Evolutionary conservation across 2,113 vertebrate genomes (phyloP), one percentile per base, ranked within the genome.

Genomic region (Leucoraja erinaceus): DNA sequence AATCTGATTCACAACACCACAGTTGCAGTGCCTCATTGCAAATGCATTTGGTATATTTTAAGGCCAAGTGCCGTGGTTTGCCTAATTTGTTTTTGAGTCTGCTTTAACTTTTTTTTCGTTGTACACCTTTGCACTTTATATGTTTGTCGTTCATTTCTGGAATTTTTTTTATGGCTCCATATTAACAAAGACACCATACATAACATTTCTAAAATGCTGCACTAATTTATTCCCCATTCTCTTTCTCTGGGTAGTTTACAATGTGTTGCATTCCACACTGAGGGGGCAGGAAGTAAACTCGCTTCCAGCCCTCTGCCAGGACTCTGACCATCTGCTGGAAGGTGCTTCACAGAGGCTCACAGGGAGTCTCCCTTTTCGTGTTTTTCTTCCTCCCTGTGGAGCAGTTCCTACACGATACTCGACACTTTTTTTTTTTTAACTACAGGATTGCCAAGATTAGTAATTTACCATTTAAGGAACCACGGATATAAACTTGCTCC

Each of bases 121-220:
- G 31, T 20, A 63, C n/a, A 63, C 14, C 31, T 31, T 28, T 88
- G 83, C 59, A 63, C 14, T 1, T n/a, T 88, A 9, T 63, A 63
- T 31, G 59, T n/a, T 31, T 63, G 83, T 4, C 59, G 25, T 88
- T 88, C 83, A 63, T 14, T 31, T 63, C 28, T 18, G 20, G 83
- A 88, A 59, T 31, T 47, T 31, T 31, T 88, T 88, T 88, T 31
- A 86, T 31, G 59, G 61, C 56, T 66, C 28, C 83, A 31, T 28
- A 88, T 88, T 88, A 88, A 88, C 83, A 88, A 63, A 88, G 83
- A 63, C 63, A 16, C 83, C n/a, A 63, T 88, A 66, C 83, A 88
- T 63, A 63, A 86, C 28, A 31, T 63, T 66, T 66, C 59, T 88
- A 88, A 88, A 88, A 88, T 33, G 83, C 28, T 18, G 11, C 18